Conservation (phyloP, 92 coral and sea anemone genomes). For the Isaurus tuberculatus region DNA sequence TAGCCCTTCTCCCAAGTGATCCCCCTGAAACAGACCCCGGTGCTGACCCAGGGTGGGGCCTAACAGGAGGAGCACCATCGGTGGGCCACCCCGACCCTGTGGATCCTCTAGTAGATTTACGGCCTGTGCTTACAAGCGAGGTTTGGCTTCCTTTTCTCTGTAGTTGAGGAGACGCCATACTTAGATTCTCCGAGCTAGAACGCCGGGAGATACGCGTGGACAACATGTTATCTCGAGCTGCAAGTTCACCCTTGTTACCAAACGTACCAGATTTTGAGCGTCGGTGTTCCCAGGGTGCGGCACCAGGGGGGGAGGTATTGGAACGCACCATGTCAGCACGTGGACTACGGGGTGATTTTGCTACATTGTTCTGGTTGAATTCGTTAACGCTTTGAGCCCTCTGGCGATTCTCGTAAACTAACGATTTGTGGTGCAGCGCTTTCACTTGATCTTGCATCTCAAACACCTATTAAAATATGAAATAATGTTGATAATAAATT, state of each 20-base stretch:
- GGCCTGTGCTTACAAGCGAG: constrained; percentile 38
- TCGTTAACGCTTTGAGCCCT: constrained; percentile 81
- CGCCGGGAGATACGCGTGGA: constrained; percentile 86
- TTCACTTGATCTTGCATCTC: constrained; percentile 93
- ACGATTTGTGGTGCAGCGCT: constrained; percentile 83
- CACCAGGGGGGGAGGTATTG: constrained; percentile 38
- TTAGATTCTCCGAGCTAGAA: constrained; percentile 81
- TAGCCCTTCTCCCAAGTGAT: constrained; percentile 83
- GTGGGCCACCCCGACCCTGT: constrained; percentile 64
- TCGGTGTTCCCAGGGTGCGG: constrained; percentile 34
- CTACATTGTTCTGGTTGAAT: constrained; percentile 44
- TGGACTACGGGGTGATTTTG: constrained; percentile 76
- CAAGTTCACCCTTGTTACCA: constrained; percentile 28
- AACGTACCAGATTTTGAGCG: constrained; percentile 40
- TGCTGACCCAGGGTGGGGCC: constrained; percentile 76
- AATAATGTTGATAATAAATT: neutral
- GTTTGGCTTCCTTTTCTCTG: constrained; percentile 44
- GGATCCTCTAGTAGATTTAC: constrained; percentile 40
- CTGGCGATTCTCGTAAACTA: constrained; percentile 76
- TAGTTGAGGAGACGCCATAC: constrained; percentile 44
- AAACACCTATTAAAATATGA: constrained; percentile 62
- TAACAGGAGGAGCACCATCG: constrained; percentile 79
- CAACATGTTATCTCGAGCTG: constrained; percentile 40
- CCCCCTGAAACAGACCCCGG: constrained; percentile 83
- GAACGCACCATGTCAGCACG: constrained; percentile 67